Base-by-base conservation (phyloP, 2,113 vertebrate species). In the Dermatemys mawii region DNA sequence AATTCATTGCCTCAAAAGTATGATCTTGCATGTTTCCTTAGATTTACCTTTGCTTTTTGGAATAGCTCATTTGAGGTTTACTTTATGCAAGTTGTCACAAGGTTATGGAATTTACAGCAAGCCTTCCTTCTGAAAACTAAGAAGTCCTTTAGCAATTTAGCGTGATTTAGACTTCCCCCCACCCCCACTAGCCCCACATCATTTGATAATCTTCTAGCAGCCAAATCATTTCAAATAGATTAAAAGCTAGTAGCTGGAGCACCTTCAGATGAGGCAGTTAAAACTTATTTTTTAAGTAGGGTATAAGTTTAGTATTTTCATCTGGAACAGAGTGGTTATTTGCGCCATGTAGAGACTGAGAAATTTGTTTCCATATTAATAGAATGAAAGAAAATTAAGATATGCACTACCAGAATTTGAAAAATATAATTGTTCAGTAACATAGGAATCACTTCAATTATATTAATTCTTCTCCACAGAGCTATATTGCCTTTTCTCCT, bases 231-330 rank as follows among this genome's bases (percentile, higher is more conserved):
- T 57, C 70, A 84, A 14, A 88, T 22, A 86, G 9, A 75, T 46
- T 78, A 73, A 83, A 86, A 86, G 21, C 13, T 67, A 90, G 46
- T 48, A 94, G 92, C 84, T 78, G 92, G 44, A 93, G 81, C 35
- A 2, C n/a, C 57, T 88, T 95, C 73, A 86, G 67, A 81, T 51
- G 50, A 88, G 93, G 67, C 12, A 84, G 35, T 41, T 22, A 76
- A 6, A 76, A 51, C 53, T 67, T 19, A 13, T 86, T 41, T 86
- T 41, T 80, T 86, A 88, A 82, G 13, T 92, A 46, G 19, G 26
- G 83, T 26, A 12, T 24, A 81, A 81, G 26, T 57, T 89, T 50
- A 94, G 76, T 14, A 57, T 81, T 90, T 82, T 7, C 46, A 92
- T 70, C 8, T 92, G 78, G 9, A 51, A 83, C 94, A 29, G 6